Conservation (phyloP, 2,797 vertebrate genomes). For the Pipistrellus nathusii region DNA sequence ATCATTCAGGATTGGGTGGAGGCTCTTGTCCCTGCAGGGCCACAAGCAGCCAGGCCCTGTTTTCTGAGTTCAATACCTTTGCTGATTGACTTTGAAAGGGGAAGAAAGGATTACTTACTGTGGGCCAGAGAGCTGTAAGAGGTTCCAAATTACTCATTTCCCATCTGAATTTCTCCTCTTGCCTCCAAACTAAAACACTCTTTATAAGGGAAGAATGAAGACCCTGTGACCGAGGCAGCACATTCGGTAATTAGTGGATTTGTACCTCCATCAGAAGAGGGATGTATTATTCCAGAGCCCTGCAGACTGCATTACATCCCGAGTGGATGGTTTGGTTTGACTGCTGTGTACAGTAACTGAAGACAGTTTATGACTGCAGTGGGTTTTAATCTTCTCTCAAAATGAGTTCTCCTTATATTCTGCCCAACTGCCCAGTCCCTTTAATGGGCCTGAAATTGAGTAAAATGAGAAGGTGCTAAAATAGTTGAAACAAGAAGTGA, state of each 20-base stretch:
- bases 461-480: constrained; percentile 74
- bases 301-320: neutral
- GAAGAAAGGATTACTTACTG: constrained; percentile 57
- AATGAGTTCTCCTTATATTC: constrained; percentile 49
- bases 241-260: constrained; percentile 23
- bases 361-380: constrained; percentile 45
- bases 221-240: neutral
- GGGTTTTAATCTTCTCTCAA: constrained; percentile 64
- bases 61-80: neutral
- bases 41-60: neutral
- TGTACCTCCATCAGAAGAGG: neutral
- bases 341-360: constrained; percentile 52
- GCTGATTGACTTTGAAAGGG: constrained; percentile 56
- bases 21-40: neutral
- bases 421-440: constrained; percentile 9
- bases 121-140: neutral
- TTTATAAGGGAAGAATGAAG: constrained; percentile 1
- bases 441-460: constrained; percentile 53
- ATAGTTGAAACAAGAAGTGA: constrained; percentile 55
- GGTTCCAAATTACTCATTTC: constrained; percentile 61
- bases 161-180: constrained; percentile 52
- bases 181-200: constrained; percentile 26
- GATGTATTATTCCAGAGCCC: neutral
- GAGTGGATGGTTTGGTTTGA: constrained; percentile 40
- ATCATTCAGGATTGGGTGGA: neutral